phyloP scores from a whole-genome alignment of 2,113 vertebrate genomes.

The Calyptomena viridis region DNA sequence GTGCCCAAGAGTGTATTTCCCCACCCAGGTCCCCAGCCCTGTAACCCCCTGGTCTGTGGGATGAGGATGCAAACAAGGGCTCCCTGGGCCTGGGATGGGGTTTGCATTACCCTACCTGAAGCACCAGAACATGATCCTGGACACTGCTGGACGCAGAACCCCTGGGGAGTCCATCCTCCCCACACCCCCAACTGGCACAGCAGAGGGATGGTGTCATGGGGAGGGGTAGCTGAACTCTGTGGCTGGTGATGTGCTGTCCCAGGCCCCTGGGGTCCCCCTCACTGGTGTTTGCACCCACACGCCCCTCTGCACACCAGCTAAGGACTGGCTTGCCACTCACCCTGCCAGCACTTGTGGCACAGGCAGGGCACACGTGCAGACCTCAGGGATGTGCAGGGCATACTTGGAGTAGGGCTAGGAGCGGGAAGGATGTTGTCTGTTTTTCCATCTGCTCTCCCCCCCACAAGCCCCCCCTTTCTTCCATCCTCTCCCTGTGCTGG shows the following conservation, averaged over 20 bases:
- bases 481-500: not conserved
- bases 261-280: not conserved
- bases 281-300: not conserved
- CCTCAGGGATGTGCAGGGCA: not conserved
- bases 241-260: not conserved
- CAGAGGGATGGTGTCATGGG: not conserved
- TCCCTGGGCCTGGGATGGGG: too few relatives aligned
- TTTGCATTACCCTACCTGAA: not conserved
- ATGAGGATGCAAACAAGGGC: not conserved
- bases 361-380: not conserved
- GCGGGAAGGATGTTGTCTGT: slow-evolving; percentile 34
- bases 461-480: not conserved
- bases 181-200: too few relatives aligned
- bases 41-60: not conserved
- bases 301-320: not conserved
- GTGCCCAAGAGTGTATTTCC: not conserved
- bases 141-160: not conserved
- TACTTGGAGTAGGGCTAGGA: not conserved
- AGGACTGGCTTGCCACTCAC: not conserved
- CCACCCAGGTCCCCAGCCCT: not conserved
- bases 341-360: fast-evolving
- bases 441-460: slow-evolving; percentile 45
- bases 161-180: not conserved
- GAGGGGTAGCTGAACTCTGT: not conserved
- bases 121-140: not conserved